Evolutionary conservation across 2,797 vertebrate species (phyloP), one percentile per base, ranked within the genome.

Genomic region (Enteromius treurensis): DNA sequence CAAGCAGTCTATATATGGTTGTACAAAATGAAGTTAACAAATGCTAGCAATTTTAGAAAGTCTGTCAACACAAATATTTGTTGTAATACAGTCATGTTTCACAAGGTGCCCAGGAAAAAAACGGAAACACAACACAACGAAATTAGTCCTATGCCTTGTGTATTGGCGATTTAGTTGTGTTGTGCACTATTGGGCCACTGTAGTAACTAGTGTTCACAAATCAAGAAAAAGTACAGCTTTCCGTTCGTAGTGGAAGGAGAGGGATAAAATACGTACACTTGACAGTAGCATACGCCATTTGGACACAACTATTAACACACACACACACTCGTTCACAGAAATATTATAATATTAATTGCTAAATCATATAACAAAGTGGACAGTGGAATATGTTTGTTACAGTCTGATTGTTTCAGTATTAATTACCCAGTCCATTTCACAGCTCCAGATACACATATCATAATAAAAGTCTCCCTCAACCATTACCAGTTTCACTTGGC

Each of bases 401-500:
- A 68, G 71, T 32, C 62, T 53, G 47, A 40, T 68, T 45, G 21
- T 65, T 82, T 37, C 64, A 45, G 29, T 77, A 58, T 83, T 78
- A 78, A 83, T 83, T 34, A 77, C 51, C 60, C 70, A 79, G 67
- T 76, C 49, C 47, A 77, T 76, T 85, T 79, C 74, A 74, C 78
- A 64, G 82, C 74, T 62, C 45, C 62, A 76, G 58, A 55, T 53
- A 73, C 75, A 81, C 69, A 64, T 26, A 83, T 83, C 47, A 79
- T 85, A 83, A 83, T 67, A 67, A 78, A 85, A 55, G 60, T 78
- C 58, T 58, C 78, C 58, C 49, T 80, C 64, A 64, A 77, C 80
- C 71, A 77, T 82, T 78, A 77, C 58, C 60, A 76, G 79, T 80
- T 78, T 83, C 82, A 32, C 81, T 79, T 83, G 77, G 74, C 77